phyloP scores from a whole-genome alignment of 2,888 invertebrate species.

The Bursaphelenchus okinawaensis region DNA sequence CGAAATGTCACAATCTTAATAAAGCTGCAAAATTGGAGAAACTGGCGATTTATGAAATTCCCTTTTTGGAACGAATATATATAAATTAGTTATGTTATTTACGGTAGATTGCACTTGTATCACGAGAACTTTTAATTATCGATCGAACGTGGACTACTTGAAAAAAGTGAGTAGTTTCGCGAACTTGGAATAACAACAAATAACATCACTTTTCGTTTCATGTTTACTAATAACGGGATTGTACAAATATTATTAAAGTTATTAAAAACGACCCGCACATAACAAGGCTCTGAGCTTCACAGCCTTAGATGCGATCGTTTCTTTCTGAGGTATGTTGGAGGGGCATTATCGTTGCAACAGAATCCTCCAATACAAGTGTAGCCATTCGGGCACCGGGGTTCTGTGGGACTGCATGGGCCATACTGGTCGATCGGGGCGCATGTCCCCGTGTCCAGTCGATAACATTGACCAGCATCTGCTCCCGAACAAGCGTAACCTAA shows the following conservation, averaged over 20 bases:
- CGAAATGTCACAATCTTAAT: background rate
- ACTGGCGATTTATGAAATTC: too few relatives aligned
- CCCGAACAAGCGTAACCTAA: conserved; percentile 28
- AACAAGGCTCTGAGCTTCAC: background rate
- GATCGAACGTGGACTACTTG: too few relatives aligned
- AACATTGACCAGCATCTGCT: conserved; percentile 25
- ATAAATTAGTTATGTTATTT: too few relatives aligned
- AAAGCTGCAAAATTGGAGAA: too few relatives aligned
- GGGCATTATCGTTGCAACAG: conserved; percentile 36
- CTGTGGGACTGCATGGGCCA: conserved; percentile 27
- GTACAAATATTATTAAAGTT: background rate
- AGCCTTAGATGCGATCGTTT: conserved; percentile 6
- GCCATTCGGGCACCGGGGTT: conserved; percentile 46
- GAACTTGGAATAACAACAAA: too few relatives aligned
- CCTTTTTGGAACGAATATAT: too few relatives aligned
- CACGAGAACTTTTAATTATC: too few relatives aligned
- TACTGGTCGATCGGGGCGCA: conserved; percentile 19
- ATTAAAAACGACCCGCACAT: background rate
- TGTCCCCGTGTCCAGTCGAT: conserved; percentile 13
- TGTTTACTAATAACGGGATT: background rate
- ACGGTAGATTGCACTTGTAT: too few relatives aligned
- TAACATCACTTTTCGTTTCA: background rate
- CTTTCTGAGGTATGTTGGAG: conserved; percentile 9
- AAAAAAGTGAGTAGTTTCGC: too few relatives aligned
- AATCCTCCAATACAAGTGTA: conserved; percentile 33